Evolutionary conservation across 2,888 invertebrate species (phyloP), one percentile per base, ranked within the genome.

Genomic region (Lissocephala sabroskyi): DNA sequence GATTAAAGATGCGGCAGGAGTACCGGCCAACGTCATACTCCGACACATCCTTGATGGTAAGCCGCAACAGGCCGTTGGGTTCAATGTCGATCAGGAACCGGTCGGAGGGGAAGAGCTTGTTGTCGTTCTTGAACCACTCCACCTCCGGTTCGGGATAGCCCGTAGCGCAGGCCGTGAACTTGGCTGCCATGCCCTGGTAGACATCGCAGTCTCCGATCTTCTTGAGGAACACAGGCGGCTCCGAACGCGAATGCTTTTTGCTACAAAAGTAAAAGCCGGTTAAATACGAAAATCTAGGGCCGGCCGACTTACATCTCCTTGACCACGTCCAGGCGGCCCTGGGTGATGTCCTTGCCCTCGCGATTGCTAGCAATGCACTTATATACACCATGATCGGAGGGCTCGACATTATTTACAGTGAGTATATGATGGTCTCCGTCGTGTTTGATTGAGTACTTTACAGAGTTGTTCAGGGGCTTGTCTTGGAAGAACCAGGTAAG

Each of bases 91-190:
- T 92, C 58, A 89, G 88, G 65, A 95, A 91, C 16, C 95, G 89
- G 57, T 94, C 93, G 41, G 92, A 91, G 1, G 94, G 93, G 86
- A 92, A 93, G 9, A 96, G 75, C 79, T 90, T 89, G 71, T 91
- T 89, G 59, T 91, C 91, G 84, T 94, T 91, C 70, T 93, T 90
- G 86, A 90, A 95, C 92, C 92, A 93, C 53, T 95, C 94, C 40
- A 92, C 94, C 49, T 92, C 93, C 0, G 96, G 96, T 48, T 95
- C 95, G 0, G 96, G 96, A 49, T 88, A 88, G 49, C 96, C 96
- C 39, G 92, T 91, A 40, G 92, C 91, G 82, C 96, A 96, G 46
- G 96, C 96, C n/a, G 95, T 96, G 84, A 96, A 95, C 85, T 95
- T 95, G 45, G 93, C 95, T 35, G 92, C 90, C 92, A 95, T 94